These are phyloP conservation scores for Passerina amoena DNA, from an alignment of 2,113 vertebrate genomes.

Conservation along the genomic window DNA sequence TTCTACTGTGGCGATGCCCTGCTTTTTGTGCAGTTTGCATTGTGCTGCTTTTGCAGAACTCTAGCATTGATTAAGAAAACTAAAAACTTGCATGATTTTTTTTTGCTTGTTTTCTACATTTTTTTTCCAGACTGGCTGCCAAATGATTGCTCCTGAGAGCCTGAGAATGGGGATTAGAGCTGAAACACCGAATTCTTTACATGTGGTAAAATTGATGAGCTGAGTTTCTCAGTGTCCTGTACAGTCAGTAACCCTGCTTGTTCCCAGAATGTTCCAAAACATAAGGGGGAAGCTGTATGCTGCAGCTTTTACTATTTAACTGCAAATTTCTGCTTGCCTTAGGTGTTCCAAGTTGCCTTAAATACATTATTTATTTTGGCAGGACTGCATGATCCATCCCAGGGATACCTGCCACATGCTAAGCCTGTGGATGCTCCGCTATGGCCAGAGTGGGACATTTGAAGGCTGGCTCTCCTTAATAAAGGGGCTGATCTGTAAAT, in stretches of 20 bases:
- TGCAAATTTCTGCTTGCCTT: background rate
- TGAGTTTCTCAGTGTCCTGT: background rate
- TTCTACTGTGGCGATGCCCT: background rate
- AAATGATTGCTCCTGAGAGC: background rate
- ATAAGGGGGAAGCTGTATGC: background rate
- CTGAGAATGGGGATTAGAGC: background rate
- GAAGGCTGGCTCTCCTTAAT: background rate
- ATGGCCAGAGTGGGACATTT: no score
- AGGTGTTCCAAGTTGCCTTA: background rate
- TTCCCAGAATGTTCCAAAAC: background rate
- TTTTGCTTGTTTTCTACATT: background rate
- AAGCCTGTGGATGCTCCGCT: background rate
- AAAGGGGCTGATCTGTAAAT: background rate
- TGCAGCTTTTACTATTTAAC: background rate
- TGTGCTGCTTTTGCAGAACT: background rate
- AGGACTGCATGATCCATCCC: background rate
- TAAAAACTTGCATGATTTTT: background rate
- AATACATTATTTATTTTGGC: background rate
- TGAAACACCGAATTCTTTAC: background rate
- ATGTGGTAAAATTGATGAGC: background rate
- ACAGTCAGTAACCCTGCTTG: background rate
- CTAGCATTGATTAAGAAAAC: background rate
- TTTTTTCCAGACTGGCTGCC: background rate
- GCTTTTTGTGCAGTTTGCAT: constrained; percentile 31
- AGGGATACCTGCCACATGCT: fast-evolving